These are phyloP conservation scores for Drosophila atripex DNA, from an alignment of 2,888 invertebrate species.

Conservation along the genomic window DNA sequence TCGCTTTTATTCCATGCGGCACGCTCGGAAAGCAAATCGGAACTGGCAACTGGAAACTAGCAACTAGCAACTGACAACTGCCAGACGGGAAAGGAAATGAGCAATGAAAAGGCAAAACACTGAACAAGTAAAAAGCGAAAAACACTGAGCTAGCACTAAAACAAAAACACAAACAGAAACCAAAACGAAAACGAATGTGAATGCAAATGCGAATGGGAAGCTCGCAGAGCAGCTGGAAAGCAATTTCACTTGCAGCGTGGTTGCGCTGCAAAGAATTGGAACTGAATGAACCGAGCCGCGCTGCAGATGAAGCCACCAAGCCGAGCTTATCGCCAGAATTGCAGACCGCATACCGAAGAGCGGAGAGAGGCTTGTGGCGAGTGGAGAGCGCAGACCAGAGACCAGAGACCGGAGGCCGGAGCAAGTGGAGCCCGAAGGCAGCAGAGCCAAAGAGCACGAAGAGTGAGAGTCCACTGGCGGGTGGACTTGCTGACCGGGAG, in stretches of 20 bases:
- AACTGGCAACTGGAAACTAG: constrained; percentile 10
- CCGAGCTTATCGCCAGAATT: constrained; percentile 62
- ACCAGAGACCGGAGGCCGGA: background rate
- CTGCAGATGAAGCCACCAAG: constrained; percentile 57
- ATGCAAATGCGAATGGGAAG: background rate
- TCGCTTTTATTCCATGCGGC: constrained; percentile 30
- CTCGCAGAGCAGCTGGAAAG: constrained; percentile 1
- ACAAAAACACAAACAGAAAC: constrained; percentile 24
- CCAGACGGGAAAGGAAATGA: constrained; percentile 1
- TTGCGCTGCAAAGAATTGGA: constrained; percentile 12
- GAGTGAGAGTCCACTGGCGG: constrained; percentile 10
- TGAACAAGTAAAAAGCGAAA: background rate
- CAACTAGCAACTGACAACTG: background rate
- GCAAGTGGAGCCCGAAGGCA: background rate
- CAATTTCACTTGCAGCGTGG: constrained; percentile 44
- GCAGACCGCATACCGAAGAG: constrained; percentile 8
- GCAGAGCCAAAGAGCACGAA: constrained; percentile 12
- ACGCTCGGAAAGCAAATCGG: constrained; percentile 23
- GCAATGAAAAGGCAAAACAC: background rate
- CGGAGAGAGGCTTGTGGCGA: background rate
- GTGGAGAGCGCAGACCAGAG: background rate
- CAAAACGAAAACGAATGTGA: constrained; percentile 1
- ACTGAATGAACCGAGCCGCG: constrained; percentile 66
- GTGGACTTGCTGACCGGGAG: background rate
- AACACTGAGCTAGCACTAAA: constrained; percentile 17